Conservation (phyloP, 2,113 vertebrate genomes). For the Monarcha castaneiventris region DNA sequence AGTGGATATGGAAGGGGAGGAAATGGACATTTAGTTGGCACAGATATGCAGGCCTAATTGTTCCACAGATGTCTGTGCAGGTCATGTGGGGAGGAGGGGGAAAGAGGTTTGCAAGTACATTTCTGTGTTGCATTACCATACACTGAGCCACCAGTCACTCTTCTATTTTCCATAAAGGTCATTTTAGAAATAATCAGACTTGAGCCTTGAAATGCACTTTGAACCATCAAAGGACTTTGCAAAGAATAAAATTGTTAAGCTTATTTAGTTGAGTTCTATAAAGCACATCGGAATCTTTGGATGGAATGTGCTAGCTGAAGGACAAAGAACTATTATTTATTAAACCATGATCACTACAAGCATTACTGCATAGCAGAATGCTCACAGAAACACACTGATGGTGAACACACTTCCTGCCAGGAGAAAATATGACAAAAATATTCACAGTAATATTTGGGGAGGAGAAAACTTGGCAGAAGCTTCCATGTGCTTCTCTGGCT, state of each 20-base stretch:
- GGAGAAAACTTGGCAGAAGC: neutral
- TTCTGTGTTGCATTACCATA: neutral
- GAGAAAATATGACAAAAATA: neutral
- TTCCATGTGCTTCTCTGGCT: neutral
- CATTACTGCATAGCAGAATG: neutral
- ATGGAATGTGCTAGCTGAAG: neutral
- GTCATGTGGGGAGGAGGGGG: neutral
- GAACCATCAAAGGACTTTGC: neutral
- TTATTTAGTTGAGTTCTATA: neutral
- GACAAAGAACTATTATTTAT: constrained; percentile 5
- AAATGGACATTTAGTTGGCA: neutral
- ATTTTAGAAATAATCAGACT: constrained; percentile 35
- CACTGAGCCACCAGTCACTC: neutral
- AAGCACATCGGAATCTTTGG: neutral
- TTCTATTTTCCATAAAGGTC: constrained; percentile 34
- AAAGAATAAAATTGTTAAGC: neutral
- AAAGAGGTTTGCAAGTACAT: neutral
- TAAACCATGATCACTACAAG: neutral
- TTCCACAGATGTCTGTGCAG: constrained; percentile 3
- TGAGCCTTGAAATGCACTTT: neutral
- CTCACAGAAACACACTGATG: neutral
- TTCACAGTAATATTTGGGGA: neutral
- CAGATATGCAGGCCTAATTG: neutral
- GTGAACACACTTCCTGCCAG: neutral
- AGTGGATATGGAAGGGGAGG: neutral